Evolutionary conservation across 1,140 invertebrate genomes (phyloP).

Genomic region (Cyrtorhinus lividipennis): DNA sequence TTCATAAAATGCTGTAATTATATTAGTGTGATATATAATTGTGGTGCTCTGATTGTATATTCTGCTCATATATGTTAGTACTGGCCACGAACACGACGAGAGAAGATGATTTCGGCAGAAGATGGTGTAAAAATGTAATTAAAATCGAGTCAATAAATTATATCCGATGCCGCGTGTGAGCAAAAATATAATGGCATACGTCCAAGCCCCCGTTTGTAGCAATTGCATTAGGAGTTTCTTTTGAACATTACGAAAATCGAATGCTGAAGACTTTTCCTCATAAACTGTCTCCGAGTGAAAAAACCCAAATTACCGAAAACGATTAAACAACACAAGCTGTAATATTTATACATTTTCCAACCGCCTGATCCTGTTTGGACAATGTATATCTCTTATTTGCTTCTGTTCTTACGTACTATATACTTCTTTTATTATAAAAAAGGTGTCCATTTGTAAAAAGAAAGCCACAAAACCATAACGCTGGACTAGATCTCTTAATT

Average conservation of each 20-base stretch:
- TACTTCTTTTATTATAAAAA: neutral
- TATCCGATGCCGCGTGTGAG: neutral
- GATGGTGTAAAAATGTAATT: slow-evolving; percentile 20
- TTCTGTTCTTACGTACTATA: no score
- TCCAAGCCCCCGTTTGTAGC: neutral
- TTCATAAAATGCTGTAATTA: slow-evolving; percentile 17
- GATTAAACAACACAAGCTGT: no score
- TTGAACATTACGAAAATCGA: neutral
- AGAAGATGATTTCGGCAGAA: slow-evolving; percentile 9
- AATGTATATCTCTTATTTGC: neutral
- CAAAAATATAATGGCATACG: neutral
- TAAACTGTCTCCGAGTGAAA: neutral
- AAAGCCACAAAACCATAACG: no score
- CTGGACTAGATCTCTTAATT: neutral
- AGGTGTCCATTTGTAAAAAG: slow-evolving; percentile 1
- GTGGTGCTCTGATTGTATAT: slow-evolving; percentile 22
- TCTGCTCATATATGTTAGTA: slow-evolving; percentile 18
- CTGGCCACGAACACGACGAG: slow-evolving; percentile 12
- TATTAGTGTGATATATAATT: slow-evolving; percentile 23
- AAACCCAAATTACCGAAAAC: no score
- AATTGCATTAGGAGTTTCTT: slow-evolving; percentile 1
- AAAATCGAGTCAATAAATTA: slow-evolving; percentile 7
- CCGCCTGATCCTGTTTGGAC: neutral
- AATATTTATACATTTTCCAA: slow-evolving; percentile 1
- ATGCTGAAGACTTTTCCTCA: neutral